Conservation (phyloP, 2,797 vertebrate species). For the Chloroceryle inda region DNA sequence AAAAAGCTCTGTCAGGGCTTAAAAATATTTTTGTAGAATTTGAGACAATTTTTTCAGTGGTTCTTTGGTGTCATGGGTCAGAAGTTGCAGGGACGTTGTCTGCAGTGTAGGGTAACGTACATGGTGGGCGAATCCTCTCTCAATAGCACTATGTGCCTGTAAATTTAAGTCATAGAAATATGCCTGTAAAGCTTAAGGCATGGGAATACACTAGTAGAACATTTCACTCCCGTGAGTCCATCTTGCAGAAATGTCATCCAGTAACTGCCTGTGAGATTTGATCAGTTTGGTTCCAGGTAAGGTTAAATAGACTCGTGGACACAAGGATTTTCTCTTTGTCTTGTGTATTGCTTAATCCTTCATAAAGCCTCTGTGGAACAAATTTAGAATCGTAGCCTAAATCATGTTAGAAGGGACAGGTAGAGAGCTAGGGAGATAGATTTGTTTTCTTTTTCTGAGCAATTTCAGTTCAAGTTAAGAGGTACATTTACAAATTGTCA, state of each 20-base stretch:
- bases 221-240: background rate
- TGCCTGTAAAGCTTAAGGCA: background rate
- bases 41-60: background rate
- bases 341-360: background rate
- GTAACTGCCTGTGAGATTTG: background rate
- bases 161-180: background rate
- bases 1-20: background rate
- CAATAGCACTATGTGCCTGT: background rate
- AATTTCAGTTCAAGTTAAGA: background rate
- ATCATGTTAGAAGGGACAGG: background rate
- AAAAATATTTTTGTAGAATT: background rate
- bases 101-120: background rate
- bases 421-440: no score
- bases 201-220: background rate
- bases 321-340: background rate
- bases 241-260: background rate
- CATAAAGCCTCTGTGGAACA: background rate
- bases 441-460: background rate
- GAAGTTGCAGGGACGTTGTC: background rate
- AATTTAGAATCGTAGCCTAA: background rate
- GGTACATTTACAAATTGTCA: background rate
- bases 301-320: background rate
- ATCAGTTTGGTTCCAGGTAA: background rate
- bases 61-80: background rate
- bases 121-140: background rate